Conservation (phyloP, 2,797 vertebrate genomes). For the Podargus strigoides region DNA sequence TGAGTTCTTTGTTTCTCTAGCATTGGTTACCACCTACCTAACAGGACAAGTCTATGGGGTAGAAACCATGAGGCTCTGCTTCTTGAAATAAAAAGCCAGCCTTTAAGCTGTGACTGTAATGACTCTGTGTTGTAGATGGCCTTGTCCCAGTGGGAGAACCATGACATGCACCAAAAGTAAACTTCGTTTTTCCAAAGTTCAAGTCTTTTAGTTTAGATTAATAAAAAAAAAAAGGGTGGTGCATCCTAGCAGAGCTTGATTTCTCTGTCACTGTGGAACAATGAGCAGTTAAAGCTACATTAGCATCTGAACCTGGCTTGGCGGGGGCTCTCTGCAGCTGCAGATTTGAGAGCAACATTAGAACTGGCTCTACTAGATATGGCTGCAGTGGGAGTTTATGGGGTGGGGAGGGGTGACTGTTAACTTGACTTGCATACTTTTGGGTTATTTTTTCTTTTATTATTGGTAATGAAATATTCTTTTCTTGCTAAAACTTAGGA, state of each 20-base stretch:
- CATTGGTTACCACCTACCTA: background rate
- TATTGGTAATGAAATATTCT: background rate
- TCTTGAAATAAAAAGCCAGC: background rate
- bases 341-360: background rate
- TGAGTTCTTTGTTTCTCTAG: background rate
- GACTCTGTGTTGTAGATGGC: background rate
- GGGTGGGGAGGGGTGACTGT: background rate
- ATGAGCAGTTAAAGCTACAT: background rate
- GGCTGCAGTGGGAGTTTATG: background rate
- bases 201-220: background rate
- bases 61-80: background rate
- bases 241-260: background rate
- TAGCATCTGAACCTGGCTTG: slow-evolving; percentile 4
- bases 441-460: background rate
- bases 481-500: background rate
- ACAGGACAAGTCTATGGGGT: background rate
- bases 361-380: background rate
- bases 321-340: background rate
- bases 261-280: background rate
- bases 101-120: background rate
- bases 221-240: background rate
- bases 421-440: background rate
- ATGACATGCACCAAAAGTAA: background rate
- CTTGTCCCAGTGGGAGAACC: background rate
- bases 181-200: background rate